Percentiles rank a stretch among this genome's conserved stretches.
phyloP scores from a whole-genome alignment of 2,113 vertebrate genomes.

The Eulacestoma nigropectus region DNA sequence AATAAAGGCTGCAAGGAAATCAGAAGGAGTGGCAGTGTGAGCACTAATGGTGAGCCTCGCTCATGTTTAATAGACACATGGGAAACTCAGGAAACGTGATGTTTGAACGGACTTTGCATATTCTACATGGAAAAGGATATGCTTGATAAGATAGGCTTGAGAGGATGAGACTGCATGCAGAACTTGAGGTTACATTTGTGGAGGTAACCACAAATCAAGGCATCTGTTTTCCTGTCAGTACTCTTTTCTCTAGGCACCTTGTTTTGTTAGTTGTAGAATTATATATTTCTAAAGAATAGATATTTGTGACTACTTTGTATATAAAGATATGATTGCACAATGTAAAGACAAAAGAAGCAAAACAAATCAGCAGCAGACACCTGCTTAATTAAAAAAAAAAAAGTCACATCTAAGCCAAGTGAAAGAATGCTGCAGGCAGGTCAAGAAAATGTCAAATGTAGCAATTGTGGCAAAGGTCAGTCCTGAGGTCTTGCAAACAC shows the following conservation, averaged over 20 bases:
- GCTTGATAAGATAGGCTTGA: background rate
- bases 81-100: background rate
- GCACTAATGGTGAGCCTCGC: background rate
- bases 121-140: background rate
- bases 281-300: background rate
- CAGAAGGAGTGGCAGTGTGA: background rate
- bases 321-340: background rate
- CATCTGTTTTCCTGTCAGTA: background rate
- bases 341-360: background rate
- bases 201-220: background rate
- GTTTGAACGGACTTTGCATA: background rate
- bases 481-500: background rate
- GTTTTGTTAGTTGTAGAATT: background rate
- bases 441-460: background rate
- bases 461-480: background rate
- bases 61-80: background rate
- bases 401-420: background rate
- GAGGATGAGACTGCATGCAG: background rate
- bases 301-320: background rate
- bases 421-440: background rate
- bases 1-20: background rate
- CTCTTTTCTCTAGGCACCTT: accelerated
- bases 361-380: background rate
- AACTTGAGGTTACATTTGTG: background rate
- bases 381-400: background rate